Base-by-base conservation (phyloP, 2,113 vertebrate species). In the Mirza zaza region DNA sequence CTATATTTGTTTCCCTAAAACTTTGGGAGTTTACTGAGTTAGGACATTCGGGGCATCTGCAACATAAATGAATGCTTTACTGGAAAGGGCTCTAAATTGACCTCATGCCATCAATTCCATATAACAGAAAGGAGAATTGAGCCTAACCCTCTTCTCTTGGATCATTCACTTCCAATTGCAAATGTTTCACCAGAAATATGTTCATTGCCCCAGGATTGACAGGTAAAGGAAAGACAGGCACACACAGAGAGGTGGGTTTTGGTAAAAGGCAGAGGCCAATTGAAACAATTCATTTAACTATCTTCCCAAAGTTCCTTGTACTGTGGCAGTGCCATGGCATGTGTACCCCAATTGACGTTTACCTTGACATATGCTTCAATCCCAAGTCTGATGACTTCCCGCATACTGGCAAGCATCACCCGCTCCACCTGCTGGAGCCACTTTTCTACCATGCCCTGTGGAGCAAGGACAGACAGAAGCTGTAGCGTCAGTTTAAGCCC, bases 371-470 rank as follows among this genome's bases (percentile, higher is more conserved):
- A 99, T 42, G 98, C 98, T 96, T 95, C 97, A 71, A 99, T 98
- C 92, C 99, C 99, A 39, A 98, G 97, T 89, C 98, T 93, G 94
- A 99, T 98, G 82, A 99, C 99, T 39, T 99, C 97, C 97, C 95
- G 98, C 87, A 99, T 97, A 76, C 99, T 99, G 88, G 96, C 94
- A 23, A 99, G 96, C 99, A 99, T 99, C 50, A 98, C 97, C 65
- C 98, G 97, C 97, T 99, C 99, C 90, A 99, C 99, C 96, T 99
- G 98, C 95, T 98, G 97, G 67, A 99, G 99, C 99, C 99, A 99
- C 96, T 99, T 99, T 96, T 99, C 99, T 70, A 99, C 99, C 99
- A 99, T 99, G 52, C 99, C 99, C 99, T 99, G 93, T 11, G 90
- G 94, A 91, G 15, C 52, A 92, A 68, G 29, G 27, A 84, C 25